A percentile compares a stretch with the other conserved stretches of the same genome.
Evolutionary conservation across 2,797 vertebrate genomes (phyloP).

Genomic region (Alca torda): DNA sequence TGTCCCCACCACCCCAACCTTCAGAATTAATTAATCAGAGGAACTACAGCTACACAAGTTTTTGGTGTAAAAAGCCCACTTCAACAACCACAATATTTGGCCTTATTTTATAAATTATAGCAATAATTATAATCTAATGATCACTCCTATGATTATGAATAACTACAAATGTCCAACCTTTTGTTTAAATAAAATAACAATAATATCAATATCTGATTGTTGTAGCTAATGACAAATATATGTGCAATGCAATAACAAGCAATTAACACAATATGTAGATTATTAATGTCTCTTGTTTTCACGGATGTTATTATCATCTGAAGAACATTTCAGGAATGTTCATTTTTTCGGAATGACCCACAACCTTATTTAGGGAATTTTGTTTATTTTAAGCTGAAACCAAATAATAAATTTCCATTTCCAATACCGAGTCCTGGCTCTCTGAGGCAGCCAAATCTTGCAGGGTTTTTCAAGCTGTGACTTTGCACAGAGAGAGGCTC

Average conservation of each 20-base stretch:
- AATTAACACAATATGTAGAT: not conserved
- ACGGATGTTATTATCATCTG: not conserved
- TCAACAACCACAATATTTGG: not conserved
- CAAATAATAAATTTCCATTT: not conserved
- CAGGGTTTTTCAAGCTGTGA: not conserved
- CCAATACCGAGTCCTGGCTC: not conserved
- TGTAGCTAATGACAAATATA: not conserved
- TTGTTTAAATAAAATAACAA: not conserved
- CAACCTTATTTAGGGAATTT: not conserved
- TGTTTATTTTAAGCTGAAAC: not conserved
- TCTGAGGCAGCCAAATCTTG: not conserved
- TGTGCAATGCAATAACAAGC: not conserved
- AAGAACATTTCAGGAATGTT: not conserved
- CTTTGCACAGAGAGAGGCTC: accelerated
- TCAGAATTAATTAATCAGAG: not conserved
- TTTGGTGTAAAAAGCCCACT: not conserved
- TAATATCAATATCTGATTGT: not conserved
- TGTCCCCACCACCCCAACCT: too few species aligned
- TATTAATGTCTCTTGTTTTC: not conserved
- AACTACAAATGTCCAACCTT: not conserved
- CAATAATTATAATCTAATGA: not conserved
- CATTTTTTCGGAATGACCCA: not conserved
- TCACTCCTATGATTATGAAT: not conserved
- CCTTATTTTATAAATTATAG: not conserved
- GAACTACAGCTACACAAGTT: too few species aligned